Evolutionary conservation across 1,140 invertebrate genomes (phyloP).

Genomic region (Anastrepha obliqua): DNA sequence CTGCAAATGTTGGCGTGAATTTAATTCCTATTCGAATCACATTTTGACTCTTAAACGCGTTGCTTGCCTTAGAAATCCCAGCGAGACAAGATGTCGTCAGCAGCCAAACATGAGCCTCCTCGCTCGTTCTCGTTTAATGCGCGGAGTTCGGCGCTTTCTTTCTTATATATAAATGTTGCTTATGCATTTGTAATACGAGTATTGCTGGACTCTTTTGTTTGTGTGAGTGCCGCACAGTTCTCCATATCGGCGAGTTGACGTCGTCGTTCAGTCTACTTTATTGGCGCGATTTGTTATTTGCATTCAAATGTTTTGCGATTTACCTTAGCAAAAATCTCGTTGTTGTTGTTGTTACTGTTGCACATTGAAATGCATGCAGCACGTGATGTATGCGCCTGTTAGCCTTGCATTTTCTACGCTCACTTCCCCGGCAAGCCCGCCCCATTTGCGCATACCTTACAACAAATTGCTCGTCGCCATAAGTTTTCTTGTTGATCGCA

Average conservation of each 20-base stretch:
- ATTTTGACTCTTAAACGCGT: background rate
- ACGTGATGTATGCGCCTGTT: slow-evolving; percentile 4
- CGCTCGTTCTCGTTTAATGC: background rate
- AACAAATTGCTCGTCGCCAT: slow-evolving; percentile 16
- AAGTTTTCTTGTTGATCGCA: slow-evolving; percentile 53
- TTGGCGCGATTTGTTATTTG: slow-evolving; percentile 74
- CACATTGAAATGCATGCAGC: slow-evolving; percentile 8
- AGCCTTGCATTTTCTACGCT: background rate
- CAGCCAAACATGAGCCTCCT: background rate
- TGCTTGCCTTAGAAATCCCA: slow-evolving; percentile 63
- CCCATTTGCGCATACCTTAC: background rate
- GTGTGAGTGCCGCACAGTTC: background rate
- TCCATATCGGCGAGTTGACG: background rate
- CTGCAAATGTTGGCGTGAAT: background rate
- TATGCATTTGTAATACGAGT: too few relatives aligned
- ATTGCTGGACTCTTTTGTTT: too few relatives aligned
- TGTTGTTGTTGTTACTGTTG: slow-evolving; percentile 16
- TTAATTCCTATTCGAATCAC: background rate
- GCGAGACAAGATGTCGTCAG: slow-evolving; percentile 72
- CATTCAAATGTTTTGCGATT: slow-evolving; percentile 59
- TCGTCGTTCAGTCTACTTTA: slow-evolving; percentile 72
- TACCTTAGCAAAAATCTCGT: background rate
- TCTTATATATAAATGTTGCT: too few relatives aligned
- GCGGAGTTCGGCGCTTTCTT: background rate
- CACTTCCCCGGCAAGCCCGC: background rate